A percentile compares a stretch with the other conserved stretches of the same genome.
phyloP scores from a whole-genome alignment of 1,140 invertebrate genomes.

The Wasmannia auropunctata region DNA sequence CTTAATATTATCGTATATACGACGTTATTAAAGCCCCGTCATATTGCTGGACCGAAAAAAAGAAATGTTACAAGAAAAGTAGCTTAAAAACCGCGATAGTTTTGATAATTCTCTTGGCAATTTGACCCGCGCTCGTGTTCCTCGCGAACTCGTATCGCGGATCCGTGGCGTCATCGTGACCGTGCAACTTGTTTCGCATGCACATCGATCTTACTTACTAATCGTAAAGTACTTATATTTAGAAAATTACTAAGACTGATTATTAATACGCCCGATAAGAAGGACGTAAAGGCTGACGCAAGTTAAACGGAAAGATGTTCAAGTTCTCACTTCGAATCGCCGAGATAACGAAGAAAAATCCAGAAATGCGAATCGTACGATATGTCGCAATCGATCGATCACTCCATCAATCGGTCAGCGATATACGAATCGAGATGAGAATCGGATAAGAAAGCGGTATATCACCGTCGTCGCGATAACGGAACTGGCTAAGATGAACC shows the following conservation, averaged over 20 bases:
- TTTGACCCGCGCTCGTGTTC: too few species aligned
- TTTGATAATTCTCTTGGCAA: background rate
- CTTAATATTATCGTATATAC: background rate
- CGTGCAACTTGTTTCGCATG: background rate
- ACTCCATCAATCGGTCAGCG: slow-evolving; percentile 10
- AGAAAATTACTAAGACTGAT: background rate
- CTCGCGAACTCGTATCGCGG: background rate
- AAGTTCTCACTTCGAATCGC: background rate
- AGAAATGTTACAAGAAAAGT: background rate
- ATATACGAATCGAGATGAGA: background rate
- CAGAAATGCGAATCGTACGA: slow-evolving; percentile 2
- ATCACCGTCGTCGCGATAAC: background rate
- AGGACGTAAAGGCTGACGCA: background rate
- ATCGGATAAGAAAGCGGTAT: slow-evolving; percentile 16
- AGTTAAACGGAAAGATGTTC: background rate
- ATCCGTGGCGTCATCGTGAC: background rate
- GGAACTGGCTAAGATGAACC: background rate
- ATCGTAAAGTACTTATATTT: background rate
- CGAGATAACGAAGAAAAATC: slow-evolving; percentile 11
- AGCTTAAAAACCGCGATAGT: background rate
- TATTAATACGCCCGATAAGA: slow-evolving; percentile 1
- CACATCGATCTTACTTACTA: background rate
- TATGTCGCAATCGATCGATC: slow-evolving; percentile 36
- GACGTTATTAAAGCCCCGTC: background rate
- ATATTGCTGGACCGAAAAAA: background rate